Evolutionary conservation across 2,888 invertebrate genomes (phyloP), one percentile per base, ranked within the genome.

Genomic region (Lasioglossum malachurum): DNA sequence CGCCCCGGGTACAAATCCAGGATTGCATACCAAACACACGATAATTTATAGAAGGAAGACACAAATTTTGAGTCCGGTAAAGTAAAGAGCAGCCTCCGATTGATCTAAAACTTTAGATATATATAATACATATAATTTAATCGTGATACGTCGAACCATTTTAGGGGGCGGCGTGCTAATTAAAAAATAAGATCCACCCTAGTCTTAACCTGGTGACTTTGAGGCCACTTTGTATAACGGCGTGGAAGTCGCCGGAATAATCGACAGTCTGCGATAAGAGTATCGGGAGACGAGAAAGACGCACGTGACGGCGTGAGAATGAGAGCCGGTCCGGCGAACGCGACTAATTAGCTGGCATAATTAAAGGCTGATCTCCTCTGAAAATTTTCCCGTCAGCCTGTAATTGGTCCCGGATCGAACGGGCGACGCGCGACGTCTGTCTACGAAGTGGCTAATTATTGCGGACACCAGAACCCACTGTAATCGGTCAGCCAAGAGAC

Each of bases 291-390:
- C 53, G 38, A 10, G 23, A 69, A 41, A n/a, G 67, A 41, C 67
- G 31, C 49, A 73, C 38, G 69, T n/a, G 57, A 46, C 69, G 41
- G 46, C 14, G 57, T 4, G 35, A 60, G 8, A 38, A 74, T 2
- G 35, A 71, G 4, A 69, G 60, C 60, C 57, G 53, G 84, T 84
- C 80, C 71, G 23, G 69, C 76, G 16, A 41, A 41, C 60, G 71
- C 53, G 84, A 71, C 86, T 87, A 87, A 87, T 87, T 87, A 87
- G 71, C 80, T 31, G 49, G 79, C 75, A 82, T 87, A 86, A 87
- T 87, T 86, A 86, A 80, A 80, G 77, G 60, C 67, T 64, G 86
- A 79, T 80, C 82, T 60, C n/a, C n/a, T 41, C 77, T 67, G 77
- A 80, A 86, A 83, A 83, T 73, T 75, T 87, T 82, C 77, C 78